Conservation (phyloP, 2,797 vertebrate species). For the Mus minutoides region DNA sequence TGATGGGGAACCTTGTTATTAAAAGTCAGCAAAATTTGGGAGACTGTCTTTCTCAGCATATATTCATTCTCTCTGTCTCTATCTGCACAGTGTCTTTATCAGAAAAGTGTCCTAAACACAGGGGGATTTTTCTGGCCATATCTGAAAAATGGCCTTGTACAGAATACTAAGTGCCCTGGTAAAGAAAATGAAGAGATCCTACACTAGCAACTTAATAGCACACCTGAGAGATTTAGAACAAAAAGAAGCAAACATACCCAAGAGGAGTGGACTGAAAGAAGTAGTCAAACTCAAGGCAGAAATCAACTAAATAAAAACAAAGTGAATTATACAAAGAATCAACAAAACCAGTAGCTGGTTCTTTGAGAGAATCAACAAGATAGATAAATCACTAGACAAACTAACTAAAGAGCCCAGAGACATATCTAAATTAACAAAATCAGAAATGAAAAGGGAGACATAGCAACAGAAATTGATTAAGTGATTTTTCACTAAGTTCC, state of each 20-base stretch:
- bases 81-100: too few relatives aligned
- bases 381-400: background rate
- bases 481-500: fast-evolving
- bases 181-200: background rate
- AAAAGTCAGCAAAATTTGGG: background rate
- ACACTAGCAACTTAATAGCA: background rate
- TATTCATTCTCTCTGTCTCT: background rate
- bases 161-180: background rate
- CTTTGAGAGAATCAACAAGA: background rate
- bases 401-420: background rate
- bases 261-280: background rate
- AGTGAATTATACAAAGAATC: background rate
- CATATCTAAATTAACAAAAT: background rate
- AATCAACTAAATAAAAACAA: background rate
- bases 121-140: background rate
- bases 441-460: background rate
- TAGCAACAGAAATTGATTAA: background rate
- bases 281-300: background rate
- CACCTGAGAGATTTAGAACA: background rate
- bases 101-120: background rate
- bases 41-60: background rate
- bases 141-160: background rate
- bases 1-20: background rate
- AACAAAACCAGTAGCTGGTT: background rate
- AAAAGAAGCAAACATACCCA: background rate